phyloP scores from a whole-genome alignment of 2,113 vertebrate genomes.

The Leptodactylus fuscus region DNA sequence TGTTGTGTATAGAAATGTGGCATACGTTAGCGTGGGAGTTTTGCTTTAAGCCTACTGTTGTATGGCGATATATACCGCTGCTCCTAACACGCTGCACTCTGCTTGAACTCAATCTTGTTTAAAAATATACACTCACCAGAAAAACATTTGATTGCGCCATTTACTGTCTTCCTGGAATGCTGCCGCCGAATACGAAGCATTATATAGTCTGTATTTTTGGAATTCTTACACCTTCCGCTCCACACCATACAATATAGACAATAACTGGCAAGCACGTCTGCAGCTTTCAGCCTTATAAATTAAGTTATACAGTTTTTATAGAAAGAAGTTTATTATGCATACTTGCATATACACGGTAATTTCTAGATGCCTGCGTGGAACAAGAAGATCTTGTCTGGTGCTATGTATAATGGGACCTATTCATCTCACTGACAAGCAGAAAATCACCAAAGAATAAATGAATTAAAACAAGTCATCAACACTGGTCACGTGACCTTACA shows the following conservation, averaged over 20 bases:
- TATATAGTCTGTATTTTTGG: slow-evolving; percentile 3
- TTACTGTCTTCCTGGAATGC: slow-evolving; percentile 20
- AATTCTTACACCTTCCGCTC: slow-evolving; percentile 23
- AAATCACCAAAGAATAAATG: slow-evolving; percentile 76
- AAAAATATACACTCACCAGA: slow-evolving; percentile 38
- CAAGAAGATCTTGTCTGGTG: slow-evolving; percentile 65
- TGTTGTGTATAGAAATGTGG: slow-evolving; percentile 2
- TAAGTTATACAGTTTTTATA: slow-evolving; percentile 36
- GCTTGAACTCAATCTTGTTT: slow-evolving; percentile 40
- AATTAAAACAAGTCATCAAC: slow-evolving; percentile 75
- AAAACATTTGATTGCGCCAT: slow-evolving; percentile 31
- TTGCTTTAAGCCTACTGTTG: not conserved
- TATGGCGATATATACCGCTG: slow-evolving; percentile 9
- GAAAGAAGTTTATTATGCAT: slow-evolving; percentile 60
- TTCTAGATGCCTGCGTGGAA: slow-evolving; percentile 66
- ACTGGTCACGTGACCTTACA: slow-evolving; percentile 71
- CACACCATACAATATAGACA: not conserved
- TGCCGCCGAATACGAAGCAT: not conserved
- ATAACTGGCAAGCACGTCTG: not conserved
- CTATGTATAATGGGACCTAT: slow-evolving; percentile 67
- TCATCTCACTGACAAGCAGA: slow-evolving; percentile 77
- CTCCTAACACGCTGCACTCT: slow-evolving; percentile 32
- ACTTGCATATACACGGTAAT: slow-evolving; percentile 64
- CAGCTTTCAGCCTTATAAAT: slow-evolving; percentile 36
- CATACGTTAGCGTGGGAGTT: slow-evolving; percentile 27